Evolutionary conservation across 2,113 vertebrate genomes (phyloP).

Genomic region (Elgaria multicarinata): DNA sequence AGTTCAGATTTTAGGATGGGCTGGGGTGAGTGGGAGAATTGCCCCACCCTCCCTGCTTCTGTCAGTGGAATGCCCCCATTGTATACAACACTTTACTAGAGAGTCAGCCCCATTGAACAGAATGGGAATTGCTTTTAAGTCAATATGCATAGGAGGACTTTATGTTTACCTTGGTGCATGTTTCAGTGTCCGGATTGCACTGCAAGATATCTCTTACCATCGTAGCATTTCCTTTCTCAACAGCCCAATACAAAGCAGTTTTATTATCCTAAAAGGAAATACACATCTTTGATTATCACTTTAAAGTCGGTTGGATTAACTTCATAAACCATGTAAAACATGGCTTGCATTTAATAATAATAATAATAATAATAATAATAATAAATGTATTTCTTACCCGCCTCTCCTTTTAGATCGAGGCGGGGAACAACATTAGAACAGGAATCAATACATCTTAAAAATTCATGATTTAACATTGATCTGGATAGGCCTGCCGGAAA

Average conservation of each 20-base stretch:
- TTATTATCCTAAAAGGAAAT: slow-evolving; percentile 87
- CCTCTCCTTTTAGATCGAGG: no score
- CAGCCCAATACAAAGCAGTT: slow-evolving; percentile 97
- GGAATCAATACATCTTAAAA: no score
- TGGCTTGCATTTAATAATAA: background rate
- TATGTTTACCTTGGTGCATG: slow-evolving; percentile 90
- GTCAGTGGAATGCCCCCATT: no score
- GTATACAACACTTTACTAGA: background rate
- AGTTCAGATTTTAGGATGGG: no score
- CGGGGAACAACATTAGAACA: no score
- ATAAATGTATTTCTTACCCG: no score
- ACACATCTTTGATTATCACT: background rate
- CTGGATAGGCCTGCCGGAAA: no score
- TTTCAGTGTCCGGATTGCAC: slow-evolving; percentile 97
- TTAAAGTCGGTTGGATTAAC: background rate
- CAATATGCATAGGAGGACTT: background rate
- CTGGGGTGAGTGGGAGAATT: no score
- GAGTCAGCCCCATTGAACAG: background rate
- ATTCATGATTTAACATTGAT: no score
- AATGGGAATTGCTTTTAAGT: background rate
- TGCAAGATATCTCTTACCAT: slow-evolving; percentile 98
- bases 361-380: no score
- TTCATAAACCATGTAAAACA: background rate
- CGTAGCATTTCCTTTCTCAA: slow-evolving; percentile 95
- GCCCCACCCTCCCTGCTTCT: no score